These are phyloP conservation scores for Falco columbarius DNA, from an alignment of 2,797 vertebrate species.

Conservation along the genomic window DNA sequence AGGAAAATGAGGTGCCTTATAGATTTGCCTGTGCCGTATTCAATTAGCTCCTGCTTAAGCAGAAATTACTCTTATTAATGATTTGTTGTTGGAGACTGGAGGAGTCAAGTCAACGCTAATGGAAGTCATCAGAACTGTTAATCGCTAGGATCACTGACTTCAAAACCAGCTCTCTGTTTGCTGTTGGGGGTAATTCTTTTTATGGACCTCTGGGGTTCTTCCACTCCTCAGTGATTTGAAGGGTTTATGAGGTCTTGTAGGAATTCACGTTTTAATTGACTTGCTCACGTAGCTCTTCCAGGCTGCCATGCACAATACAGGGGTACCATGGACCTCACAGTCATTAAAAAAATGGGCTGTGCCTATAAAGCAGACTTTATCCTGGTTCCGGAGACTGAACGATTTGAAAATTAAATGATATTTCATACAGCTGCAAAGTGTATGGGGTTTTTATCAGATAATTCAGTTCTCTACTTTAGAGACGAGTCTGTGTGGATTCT, in stretches of 20 bases:
- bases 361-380: not conserved
- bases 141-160: not conserved
- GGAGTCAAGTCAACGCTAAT: constrained; percentile 16
- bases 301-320: not conserved
- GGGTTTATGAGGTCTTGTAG: not conserved
- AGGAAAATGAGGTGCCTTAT: not conserved
- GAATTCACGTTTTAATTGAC: not conserved
- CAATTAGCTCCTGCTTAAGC: constrained; percentile 25
- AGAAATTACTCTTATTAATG: constrained; percentile 48
- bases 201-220: not conserved
- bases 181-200: constrained; percentile 19
- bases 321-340: not conserved
- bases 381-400: not conserved
- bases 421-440: not conserved
- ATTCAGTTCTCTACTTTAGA: not conserved
- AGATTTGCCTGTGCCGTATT: not conserved
- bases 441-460: not conserved
- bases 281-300: not conserved
- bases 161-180: constrained; percentile 12
- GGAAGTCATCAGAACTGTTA: constrained; percentile 30
- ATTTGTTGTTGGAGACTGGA: constrained; percentile 12
- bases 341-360: not conserved
- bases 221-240: not conserved
- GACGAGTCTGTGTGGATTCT: not conserved
- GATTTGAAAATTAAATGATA: constrained; percentile 26